These are phyloP conservation scores for Alviniconcha marisindica DNA, from an alignment of 1,140 invertebrate genomes.

Conservation along the genomic window DNA sequence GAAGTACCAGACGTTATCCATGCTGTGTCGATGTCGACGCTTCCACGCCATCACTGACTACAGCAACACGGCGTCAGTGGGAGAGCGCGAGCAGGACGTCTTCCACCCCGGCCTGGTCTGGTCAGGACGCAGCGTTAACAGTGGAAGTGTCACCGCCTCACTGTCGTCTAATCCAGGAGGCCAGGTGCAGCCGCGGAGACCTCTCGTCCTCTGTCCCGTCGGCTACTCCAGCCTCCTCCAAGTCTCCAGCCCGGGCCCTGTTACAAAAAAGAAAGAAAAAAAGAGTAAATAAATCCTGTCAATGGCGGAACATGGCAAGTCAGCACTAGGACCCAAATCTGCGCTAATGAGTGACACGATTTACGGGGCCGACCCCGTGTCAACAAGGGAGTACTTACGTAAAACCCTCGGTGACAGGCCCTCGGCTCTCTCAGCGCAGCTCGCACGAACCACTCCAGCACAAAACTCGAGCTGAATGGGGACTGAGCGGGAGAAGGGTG, in stretches of 20 bases:
- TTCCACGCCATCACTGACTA: conserved; percentile 34
- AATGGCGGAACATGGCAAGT: conserved; percentile 13
- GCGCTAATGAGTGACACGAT: conserved; percentile 28
- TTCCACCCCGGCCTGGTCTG: no score
- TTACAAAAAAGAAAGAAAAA: neutral
- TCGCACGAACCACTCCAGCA: neutral
- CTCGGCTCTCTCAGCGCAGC: neutral
- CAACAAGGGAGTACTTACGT: conserved; percentile 15
- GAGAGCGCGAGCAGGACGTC: no score
- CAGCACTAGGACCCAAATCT: conserved; percentile 21
- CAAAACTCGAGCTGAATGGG: neutral
- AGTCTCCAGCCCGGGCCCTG: neutral
- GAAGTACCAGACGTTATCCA: conserved; percentile 49
- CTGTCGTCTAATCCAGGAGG: no score
- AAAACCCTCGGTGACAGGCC: conserved; percentile 10
- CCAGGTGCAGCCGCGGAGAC: no score
- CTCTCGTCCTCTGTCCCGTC: no score
- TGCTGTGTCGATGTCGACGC: conserved; percentile 29
- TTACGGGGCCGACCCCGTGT: neutral
- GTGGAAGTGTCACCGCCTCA: no score
- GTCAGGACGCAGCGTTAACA: no score
- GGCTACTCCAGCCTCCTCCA: neutral
- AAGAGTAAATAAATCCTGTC: neutral
- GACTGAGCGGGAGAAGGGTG: neutral
- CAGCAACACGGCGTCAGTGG: no score